These are phyloP conservation scores for Apostichopus leukothele DNA, from an alignment of 53 echinoderm and acorn worm species.

Conservation along the genomic window DNA sequence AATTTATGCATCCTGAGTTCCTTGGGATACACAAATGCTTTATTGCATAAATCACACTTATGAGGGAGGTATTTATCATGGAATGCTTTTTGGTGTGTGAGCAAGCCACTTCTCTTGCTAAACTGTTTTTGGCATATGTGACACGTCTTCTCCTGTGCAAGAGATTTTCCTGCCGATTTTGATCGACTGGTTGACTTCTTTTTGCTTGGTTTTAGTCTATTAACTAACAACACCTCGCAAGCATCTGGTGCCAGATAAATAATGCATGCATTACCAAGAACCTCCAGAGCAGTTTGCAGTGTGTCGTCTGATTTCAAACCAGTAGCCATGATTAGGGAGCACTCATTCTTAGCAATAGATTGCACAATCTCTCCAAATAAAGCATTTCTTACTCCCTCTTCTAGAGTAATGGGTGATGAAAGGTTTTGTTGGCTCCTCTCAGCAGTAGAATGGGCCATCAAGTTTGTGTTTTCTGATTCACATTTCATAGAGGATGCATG, in stretches of 20 bases:
- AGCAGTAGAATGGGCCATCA: not conserved
- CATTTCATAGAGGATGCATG: not conserved
- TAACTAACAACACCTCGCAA: conserved; percentile 41
- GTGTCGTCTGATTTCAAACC: conserved; percentile 28
- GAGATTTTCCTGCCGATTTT: conserved; percentile 7
- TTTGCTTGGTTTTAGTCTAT: conserved; percentile 20
- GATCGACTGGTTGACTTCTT: not conserved
- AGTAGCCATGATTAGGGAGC: conserved; percentile 35
- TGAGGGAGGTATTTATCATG: conserved; percentile 30
- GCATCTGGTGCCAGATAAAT: conserved; percentile 42
- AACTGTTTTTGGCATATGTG: conserved; percentile 25
- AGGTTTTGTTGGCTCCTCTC: not conserved
- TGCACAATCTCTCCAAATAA: conserved; percentile 42
- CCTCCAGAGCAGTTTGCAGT: not conserved
- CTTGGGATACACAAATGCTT: conserved; percentile 46
- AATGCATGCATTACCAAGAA: conserved; percentile 21
- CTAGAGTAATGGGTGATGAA: not conserved
- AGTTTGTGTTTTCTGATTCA: not conserved
- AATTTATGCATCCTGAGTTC: conserved; percentile 37
- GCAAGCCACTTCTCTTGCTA: conserved; percentile 41
- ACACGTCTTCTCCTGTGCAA: conserved; percentile 5
- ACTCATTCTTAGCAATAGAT: conserved; percentile 18
- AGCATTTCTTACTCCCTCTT: conserved; percentile 31
- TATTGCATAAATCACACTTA: conserved; percentile 34
- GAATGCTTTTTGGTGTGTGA: conserved; percentile 42